These are phyloP conservation scores for Phalacrocorax aristotelis DNA, from an alignment of 2,113 vertebrate genomes.

Conservation along the genomic window DNA sequence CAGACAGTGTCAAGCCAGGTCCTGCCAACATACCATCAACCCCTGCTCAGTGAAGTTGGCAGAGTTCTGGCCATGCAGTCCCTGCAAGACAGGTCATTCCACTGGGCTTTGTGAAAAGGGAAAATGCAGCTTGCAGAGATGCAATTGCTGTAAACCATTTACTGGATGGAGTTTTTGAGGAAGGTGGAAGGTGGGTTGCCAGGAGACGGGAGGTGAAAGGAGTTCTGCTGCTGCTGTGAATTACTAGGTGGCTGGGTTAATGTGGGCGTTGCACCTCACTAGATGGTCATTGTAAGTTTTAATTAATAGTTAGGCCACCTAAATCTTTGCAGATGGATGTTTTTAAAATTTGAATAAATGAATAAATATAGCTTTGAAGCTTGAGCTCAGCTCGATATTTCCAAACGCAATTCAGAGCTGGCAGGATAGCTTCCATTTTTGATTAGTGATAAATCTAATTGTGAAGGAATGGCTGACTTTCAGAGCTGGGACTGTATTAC, in stretches of 20 bases:
- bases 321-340: constrained; percentile 1
- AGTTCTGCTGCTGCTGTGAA: neutral
- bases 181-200: neutral
- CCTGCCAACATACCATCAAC: neutral
- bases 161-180: neutral
- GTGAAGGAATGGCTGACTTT: constrained; percentile 30
- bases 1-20: fast-evolving
- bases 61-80: fast-evolving
- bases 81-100: neutral
- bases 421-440: constrained; percentile 21
- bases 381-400: neutral
- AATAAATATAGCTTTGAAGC: neutral
- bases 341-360: neutral
- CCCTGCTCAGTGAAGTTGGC: fast-evolving
- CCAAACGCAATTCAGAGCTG: neutral
- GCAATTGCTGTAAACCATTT: neutral
- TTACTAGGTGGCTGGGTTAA: neutral
- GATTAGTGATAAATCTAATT: constrained; percentile 53
- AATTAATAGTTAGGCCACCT: neutral
- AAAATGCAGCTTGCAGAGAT: neutral
- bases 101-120: neutral
- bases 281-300: neutral
- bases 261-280: neutral
- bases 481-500: neutral
- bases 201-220: neutral